Evolutionary conservation across 2,797 vertebrate species (phyloP).

Genomic region (Moxostoma hubbsi): DNA sequence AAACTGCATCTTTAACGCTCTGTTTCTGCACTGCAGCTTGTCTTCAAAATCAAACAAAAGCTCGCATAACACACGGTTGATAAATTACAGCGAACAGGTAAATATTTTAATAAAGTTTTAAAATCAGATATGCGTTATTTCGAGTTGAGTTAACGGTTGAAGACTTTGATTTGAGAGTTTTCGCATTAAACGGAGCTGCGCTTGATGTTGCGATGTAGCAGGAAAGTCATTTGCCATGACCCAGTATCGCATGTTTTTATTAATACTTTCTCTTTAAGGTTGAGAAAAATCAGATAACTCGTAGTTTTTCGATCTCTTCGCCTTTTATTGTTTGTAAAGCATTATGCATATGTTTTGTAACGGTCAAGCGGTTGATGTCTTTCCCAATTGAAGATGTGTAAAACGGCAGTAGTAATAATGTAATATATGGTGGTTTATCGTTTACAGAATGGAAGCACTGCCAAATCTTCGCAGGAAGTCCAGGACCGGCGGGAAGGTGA

Average conservation of each 20-base stretch:
- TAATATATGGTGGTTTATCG: background rate
- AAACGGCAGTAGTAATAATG: no score
- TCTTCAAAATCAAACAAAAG: background rate
- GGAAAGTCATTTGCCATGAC: no score
- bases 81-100: background rate
- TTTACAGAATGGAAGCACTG: constrained; percentile 48
- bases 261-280: background rate
- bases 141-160: no score
- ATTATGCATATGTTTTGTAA: no score
- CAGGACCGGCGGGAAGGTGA: constrained; percentile 55
- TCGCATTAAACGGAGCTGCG: background rate
- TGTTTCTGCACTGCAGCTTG: background rate
- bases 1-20: background rate
- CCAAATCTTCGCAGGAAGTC: constrained; percentile 33
- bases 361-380: background rate
- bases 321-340: no score
- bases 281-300: background rate
- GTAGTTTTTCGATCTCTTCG: background rate
- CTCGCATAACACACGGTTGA: background rate
- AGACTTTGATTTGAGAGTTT: background rate
- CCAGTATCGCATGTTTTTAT: background rate
- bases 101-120: no score
- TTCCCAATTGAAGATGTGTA: background rate
- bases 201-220: background rate
- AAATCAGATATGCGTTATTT: no score